phyloP scores from a whole-genome alignment of 1,140 invertebrate species.

The Battus philenor region DNA sequence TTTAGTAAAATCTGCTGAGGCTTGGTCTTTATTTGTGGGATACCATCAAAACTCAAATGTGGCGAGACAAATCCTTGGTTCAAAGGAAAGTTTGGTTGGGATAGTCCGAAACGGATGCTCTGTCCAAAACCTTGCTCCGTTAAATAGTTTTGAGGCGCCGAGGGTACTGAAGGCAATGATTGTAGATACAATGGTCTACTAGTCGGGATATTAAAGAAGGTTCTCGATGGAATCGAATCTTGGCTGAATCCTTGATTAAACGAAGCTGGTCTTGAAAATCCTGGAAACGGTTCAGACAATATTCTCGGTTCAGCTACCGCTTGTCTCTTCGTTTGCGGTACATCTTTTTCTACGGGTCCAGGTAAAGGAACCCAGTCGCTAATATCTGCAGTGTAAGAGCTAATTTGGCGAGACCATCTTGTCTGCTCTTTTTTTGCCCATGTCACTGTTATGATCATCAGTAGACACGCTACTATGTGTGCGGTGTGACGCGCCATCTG shows the following conservation, averaged over 20 bases:
- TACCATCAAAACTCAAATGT: conserved; percentile 43
- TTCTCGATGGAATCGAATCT: conserved; percentile 50
- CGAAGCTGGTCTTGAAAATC: conserved; percentile 51
- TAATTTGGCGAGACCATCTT: conserved; percentile 73
- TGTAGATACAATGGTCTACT: conserved; percentile 66
- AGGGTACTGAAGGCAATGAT: conserved; percentile 50
- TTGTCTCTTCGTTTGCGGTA: conserved; percentile 54
- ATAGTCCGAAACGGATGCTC: conserved; percentile 51
- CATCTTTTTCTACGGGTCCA: conserved; percentile 41
- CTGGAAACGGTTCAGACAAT: conserved; percentile 71
- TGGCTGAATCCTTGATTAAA: conserved; percentile 47
- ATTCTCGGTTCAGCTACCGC: conserved; percentile 71
- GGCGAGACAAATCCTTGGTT: conserved; percentile 60
- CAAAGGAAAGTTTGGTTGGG: conserved; percentile 55
- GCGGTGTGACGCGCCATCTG: conserved; percentile 52
- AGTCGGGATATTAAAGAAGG: conserved; percentile 42
- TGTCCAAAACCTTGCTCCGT: conserved; percentile 62
- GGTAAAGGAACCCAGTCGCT: conserved; percentile 64
- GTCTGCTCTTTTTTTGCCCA: conserved; percentile 72
- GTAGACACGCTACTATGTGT: conserved; percentile 46
- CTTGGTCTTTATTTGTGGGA: conserved; percentile 39
- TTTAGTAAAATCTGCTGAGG: conserved; percentile 30
- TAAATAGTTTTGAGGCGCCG: conserved; percentile 58
- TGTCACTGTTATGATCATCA: conserved; percentile 63
- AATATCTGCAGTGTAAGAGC: conserved; percentile 62